phyloP scores from a whole-genome alignment of 53 echinoderm and acorn worm species.

The Stichopus horrens region DNA sequence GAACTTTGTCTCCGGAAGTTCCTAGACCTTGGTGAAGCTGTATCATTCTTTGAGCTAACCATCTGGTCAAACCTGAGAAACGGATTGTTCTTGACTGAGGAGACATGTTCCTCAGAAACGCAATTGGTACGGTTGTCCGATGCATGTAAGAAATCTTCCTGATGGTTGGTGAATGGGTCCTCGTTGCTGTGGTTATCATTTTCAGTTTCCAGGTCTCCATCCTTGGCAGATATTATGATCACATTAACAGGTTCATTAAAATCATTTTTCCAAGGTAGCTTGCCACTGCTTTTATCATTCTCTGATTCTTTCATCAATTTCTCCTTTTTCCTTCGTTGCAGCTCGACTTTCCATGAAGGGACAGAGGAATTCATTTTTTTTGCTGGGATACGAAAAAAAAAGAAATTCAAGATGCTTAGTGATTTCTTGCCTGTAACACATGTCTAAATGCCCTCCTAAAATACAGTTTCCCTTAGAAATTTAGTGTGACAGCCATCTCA shows the following conservation, averaged over 20 bases:
- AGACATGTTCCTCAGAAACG: constrained; percentile 91
- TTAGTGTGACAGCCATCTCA: no score
- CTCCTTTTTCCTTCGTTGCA: constrained; percentile 83
- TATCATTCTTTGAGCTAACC: not conserved
- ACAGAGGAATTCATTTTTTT: constrained; percentile 72
- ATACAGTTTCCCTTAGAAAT: no score
- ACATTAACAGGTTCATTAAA: constrained; percentile 82
- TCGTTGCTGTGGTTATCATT: not conserved
- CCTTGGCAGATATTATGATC: constrained; percentile 67
- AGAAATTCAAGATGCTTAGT: no score
- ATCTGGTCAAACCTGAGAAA: constrained; percentile 74
- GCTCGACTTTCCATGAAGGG: constrained; percentile 82
- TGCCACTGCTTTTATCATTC: constrained; percentile 65
- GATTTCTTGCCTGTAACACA: no score
- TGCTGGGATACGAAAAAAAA: not conserved
- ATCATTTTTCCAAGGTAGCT: constrained; percentile 84
- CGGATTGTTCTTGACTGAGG: constrained; percentile 82
- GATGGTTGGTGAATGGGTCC: not conserved
- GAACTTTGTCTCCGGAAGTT: not conserved
- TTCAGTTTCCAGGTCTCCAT: not conserved
- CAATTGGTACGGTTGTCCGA: constrained; percentile 44
- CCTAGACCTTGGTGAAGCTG: not conserved
- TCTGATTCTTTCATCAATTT: constrained; percentile 67
- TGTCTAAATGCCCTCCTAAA: no score
- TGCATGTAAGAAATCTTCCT: not conserved